Conservation (phyloP, 2,113 vertebrate genomes). For the Carassius gibelio region DNA sequence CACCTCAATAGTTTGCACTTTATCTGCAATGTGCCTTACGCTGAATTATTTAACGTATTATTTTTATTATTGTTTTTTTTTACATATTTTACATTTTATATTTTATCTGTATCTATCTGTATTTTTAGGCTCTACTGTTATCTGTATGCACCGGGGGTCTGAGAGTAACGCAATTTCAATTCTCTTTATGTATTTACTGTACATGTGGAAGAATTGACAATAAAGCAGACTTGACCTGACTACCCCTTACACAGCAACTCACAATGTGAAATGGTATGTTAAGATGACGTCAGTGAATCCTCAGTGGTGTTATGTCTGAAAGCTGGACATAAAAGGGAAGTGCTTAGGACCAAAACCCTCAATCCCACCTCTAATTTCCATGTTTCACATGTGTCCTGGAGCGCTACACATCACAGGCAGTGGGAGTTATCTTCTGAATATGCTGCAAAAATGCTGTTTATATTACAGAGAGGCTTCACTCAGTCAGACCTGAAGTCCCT, state of each 20-base stretch:
- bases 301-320: constrained; percentile 6
- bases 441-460: constrained; percentile 22
- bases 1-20: no score
- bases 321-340: constrained; percentile 6
- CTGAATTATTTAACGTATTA: no score
- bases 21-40: no score
- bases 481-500: constrained; percentile 23
- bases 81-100: no score
- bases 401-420: neutral
- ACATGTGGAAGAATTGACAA: no score
- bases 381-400: constrained; percentile 24
- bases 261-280: neutral
- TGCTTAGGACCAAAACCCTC: neutral
- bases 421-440: constrained; percentile 3
- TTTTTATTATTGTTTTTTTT: no score
- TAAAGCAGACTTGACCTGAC: neutral
- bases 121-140: no score
- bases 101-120: no score
- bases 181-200: no score
- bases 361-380: constrained; percentile 28
- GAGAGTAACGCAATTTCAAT: no score
- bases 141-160: no score
- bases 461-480: constrained; percentile 20
- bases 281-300: neutral
- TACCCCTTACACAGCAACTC: neutral